phyloP scores from a whole-genome alignment of 2,888 invertebrate species.

The Stenodema calcarata region DNA sequence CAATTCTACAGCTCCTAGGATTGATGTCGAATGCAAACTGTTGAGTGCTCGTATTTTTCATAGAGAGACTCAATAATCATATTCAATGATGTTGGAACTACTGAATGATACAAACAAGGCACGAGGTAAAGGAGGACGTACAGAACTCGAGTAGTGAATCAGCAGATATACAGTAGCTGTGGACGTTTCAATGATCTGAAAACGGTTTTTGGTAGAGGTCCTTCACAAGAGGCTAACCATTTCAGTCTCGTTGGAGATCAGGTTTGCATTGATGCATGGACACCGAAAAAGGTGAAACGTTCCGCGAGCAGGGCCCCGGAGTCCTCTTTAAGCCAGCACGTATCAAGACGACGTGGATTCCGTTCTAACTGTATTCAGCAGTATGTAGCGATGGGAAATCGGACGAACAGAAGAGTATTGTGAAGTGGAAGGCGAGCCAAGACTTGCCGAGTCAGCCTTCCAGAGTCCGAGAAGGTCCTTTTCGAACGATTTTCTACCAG shows the following conservation, averaged over 20 bases:
- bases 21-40: too few relatives aligned
- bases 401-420: background rate
- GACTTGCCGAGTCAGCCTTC: background rate
- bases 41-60: too few relatives aligned
- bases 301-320: background rate
- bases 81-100: background rate
- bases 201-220: background rate
- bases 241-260: background rate
- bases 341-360: background rate
- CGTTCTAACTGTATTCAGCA: background rate
- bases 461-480: background rate
- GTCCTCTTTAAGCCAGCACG: background rate
- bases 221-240: background rate
- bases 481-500: background rate
- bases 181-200: background rate
- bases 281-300: constrained; percentile 10
- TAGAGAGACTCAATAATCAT: too few relatives aligned
- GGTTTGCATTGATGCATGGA: background rate
- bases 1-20: too few relatives aligned
- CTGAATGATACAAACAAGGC: background rate
- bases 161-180: background rate
- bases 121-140: background rate
- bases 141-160: background rate
- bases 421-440: background rate
- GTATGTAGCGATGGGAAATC: background rate